Base-by-base conservation (phyloP, 2,113 vertebrate genomes). In the Tetrax tetrax region DNA sequence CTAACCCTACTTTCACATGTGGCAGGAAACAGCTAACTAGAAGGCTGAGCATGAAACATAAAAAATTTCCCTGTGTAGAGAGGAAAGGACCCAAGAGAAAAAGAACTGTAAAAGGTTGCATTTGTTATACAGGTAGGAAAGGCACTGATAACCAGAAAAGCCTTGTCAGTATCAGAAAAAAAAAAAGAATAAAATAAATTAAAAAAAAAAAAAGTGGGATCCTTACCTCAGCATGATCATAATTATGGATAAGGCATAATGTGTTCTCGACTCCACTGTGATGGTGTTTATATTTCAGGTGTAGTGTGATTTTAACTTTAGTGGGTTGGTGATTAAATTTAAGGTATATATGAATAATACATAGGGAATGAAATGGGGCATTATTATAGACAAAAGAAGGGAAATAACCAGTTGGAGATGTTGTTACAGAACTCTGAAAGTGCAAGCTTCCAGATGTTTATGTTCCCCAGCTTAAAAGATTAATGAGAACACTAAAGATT, bases 311-410 rank as follows among this genome's bases (percentile, higher is more conserved):
- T 98, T 98, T 97, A 97, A 97, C 96, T 96, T 97, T 95, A 95
- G 95, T 89, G 76, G 35, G 56, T 47, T 97, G 92, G 94, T 98
- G 97, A 97, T 98, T 98, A 98, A 98, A 98, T 98, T 97, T 97
- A 98, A 98, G 96, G 75, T 97, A 96, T 83, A 74, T 81, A 97
- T 98, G 95, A 98, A 97, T 97, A 97, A 98, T 97, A 97, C 92
- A 97, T 97, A 31, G 72, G 20, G 74, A 96, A 96, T 92, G 56
- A 96, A 97, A 97, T 54, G 72, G 81, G 78, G 48, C 79, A 93
- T 92, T 96, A 97, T 96, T 94, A 83, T 81, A 92, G 76, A 91
- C 82, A 94, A 94, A 96, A 95, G 69, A 94, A 95, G 77, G 45
- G 70, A 97, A 97, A 95, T 72, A 97, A 96, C 87, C 94, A 94